These are phyloP conservation scores for Molorchus minor DNA, from an alignment of 2,888 invertebrate genomes.

Conservation along the genomic window DNA sequence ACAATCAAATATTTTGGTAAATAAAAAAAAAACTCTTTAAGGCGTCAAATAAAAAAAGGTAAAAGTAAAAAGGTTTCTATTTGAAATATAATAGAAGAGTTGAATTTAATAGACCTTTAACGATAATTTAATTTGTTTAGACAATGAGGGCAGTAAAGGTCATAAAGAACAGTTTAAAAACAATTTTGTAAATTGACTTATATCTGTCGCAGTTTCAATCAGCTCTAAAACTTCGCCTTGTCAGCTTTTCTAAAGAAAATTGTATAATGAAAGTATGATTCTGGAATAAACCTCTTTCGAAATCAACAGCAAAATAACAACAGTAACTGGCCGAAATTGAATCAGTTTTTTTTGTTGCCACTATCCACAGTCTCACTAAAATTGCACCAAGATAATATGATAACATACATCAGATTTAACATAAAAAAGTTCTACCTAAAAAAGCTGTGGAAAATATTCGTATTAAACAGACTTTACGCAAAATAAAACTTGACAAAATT, in stretches of 20 bases:
- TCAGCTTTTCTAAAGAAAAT: conserved; percentile 23
- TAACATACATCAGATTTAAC: conserved; percentile 27
- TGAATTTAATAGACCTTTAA: no score
- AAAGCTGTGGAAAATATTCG: conserved; percentile 31
- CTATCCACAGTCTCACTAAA: conserved; percentile 22
- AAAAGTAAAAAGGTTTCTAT: no score
- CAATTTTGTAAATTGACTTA: conserved; percentile 53
- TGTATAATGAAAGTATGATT: conserved; percentile 34
- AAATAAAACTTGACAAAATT: conserved; percentile 36
- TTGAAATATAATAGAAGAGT: not conserved
- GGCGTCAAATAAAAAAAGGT: no score
- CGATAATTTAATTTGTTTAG: not conserved
- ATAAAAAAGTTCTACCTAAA: conserved; percentile 31
- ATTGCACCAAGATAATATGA: conserved; percentile 37
- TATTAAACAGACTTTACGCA: conserved; percentile 29
- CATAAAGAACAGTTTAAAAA: conserved; percentile 21
- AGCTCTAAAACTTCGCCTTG: conserved; percentile 50
- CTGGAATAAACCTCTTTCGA: conserved; percentile 23
- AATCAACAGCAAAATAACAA: conserved; percentile 36
- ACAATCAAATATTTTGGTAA: no score
- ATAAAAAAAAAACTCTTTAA: no score
- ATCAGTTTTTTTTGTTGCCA: conserved; percentile 14
- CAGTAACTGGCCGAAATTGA: conserved; percentile 42
- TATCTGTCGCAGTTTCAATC: conserved; percentile 44
- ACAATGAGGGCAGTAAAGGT: conserved; percentile 17